Conservation (phyloP, 1,140 invertebrate species). For the Aphaenogaster floridana region DNA sequence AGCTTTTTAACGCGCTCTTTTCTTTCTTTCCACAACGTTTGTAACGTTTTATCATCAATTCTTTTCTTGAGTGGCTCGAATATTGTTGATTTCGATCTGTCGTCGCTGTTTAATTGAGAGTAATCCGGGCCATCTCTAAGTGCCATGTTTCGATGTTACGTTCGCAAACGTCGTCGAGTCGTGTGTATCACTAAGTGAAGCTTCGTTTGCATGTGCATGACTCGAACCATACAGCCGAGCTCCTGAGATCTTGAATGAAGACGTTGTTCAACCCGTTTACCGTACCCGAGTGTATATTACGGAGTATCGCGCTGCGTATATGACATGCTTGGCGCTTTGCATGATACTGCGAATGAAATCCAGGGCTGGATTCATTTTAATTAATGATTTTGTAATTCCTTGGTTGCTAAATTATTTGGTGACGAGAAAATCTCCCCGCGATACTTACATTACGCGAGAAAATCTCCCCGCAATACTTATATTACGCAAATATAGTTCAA, state of each 20-base stretch:
- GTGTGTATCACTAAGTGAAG: constrained; percentile 22
- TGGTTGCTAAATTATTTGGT: background rate
- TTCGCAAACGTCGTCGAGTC: constrained; percentile 12
- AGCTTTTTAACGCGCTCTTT: background rate
- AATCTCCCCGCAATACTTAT: background rate
- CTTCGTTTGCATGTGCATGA: constrained; percentile 57
- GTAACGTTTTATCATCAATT: background rate
- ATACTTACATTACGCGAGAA: background rate
- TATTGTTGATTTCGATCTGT: constrained; percentile 47
- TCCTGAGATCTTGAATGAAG: constrained; percentile 52
- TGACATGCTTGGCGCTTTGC: background rate
- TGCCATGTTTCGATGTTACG: constrained; percentile 40
- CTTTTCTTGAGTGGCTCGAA: constrained; percentile 24
- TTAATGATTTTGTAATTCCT: background rate
- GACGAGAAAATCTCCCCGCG: background rate
- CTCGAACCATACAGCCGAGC: constrained; percentile 22
- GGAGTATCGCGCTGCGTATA: background rate
- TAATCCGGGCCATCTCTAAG: background rate
- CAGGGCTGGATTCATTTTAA: background rate
- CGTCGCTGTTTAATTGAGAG: constrained; percentile 57
- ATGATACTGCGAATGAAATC: background rate
- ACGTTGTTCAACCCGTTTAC: constrained; percentile 51
- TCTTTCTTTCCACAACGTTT: background rate
- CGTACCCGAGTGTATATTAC: constrained; percentile 18
- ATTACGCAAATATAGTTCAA: background rate